These are phyloP conservation scores for Cardiocondyla obscurior DNA, from an alignment of 1,140 invertebrate genomes.

Conservation along the genomic window DNA sequence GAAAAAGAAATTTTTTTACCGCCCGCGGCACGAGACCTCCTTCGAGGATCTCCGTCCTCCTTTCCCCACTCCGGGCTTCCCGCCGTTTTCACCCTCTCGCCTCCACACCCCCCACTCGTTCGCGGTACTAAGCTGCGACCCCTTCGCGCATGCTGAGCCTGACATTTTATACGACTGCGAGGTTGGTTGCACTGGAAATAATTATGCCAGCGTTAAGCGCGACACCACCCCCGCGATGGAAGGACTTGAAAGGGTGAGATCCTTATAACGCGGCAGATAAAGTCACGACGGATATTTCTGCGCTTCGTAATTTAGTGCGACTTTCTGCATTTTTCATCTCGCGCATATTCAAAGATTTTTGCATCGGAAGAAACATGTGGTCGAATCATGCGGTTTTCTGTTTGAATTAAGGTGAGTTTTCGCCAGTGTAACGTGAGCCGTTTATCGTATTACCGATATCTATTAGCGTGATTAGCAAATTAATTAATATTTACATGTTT, in stretches of 20 bases:
- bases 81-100: background rate
- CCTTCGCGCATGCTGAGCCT: conserved; percentile 45
- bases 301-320: conserved; percentile 16
- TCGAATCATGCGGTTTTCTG: no score
- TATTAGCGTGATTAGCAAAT: background rate
- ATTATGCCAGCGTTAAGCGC: conserved; percentile 53
- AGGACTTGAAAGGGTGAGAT: conserved; percentile 6
- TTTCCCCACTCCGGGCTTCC: conserved; percentile 13
- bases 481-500: background rate
- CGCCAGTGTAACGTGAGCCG: background rate
- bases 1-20: conserved; percentile 56
- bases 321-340: background rate
- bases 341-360: background rate
- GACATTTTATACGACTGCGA: conserved; percentile 58
- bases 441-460: background rate
- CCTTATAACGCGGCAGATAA: conserved; percentile 43
- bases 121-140: conserved; percentile 38
- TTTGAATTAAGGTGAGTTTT: background rate
- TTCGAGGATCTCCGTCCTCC: conserved; percentile 27
- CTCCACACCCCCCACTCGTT: background rate
- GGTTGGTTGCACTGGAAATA: conserved; percentile 44
- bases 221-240: conserved; percentile 8
- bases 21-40: conserved; percentile 34
- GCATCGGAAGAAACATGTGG: background rate
- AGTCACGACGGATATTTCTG: conserved; percentile 14